These are phyloP conservation scores for Panzeria rudis DNA, from an alignment of 2,888 invertebrate species.

Conservation along the genomic window DNA sequence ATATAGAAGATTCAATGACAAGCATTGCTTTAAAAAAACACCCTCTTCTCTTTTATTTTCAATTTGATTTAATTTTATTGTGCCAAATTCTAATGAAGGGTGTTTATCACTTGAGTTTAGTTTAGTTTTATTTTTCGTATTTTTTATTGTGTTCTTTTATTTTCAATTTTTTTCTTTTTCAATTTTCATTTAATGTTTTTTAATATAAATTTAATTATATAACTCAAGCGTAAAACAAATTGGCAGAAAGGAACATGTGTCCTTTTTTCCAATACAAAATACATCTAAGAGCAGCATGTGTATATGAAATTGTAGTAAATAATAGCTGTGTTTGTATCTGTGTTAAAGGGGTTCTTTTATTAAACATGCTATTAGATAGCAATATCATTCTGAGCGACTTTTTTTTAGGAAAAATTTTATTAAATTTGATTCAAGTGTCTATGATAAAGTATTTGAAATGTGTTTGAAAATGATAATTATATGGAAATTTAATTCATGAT, in stretches of 20 bases:
- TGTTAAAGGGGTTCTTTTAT: slow-evolving; percentile 23
- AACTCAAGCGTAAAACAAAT: slow-evolving; percentile 60
- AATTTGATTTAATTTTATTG: slow-evolving; percentile 15
- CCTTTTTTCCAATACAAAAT: slow-evolving; percentile 24
- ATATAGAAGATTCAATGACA: slow-evolving; percentile 19
- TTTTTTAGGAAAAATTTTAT: neutral
- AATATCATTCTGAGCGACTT: neutral
- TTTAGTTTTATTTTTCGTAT: neutral
- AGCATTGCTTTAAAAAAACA: slow-evolving; percentile 12
- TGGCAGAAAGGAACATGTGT: slow-evolving; percentile 59
- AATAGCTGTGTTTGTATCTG: neutral
- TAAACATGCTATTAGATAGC: neutral
- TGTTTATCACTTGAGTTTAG: slow-evolving; percentile 51
- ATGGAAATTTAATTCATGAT: neutral
- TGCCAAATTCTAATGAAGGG: slow-evolving; percentile 43
- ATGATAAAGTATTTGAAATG: slow-evolving; percentile 5
- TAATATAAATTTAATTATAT: slow-evolving; percentile 71
- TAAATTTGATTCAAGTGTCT: too few species aligned
- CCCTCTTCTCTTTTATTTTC: neutral
- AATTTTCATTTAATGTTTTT: slow-evolving; percentile 51
- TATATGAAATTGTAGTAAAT: neutral
- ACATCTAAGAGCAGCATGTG: slow-evolving; percentile 6
- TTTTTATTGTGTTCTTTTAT: slow-evolving; percentile 13
- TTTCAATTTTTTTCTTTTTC: slow-evolving; percentile 20
- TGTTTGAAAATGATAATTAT: neutral